phyloP scores from a whole-genome alignment of 1,140 invertebrate genomes.

The Cydia amplana region DNA sequence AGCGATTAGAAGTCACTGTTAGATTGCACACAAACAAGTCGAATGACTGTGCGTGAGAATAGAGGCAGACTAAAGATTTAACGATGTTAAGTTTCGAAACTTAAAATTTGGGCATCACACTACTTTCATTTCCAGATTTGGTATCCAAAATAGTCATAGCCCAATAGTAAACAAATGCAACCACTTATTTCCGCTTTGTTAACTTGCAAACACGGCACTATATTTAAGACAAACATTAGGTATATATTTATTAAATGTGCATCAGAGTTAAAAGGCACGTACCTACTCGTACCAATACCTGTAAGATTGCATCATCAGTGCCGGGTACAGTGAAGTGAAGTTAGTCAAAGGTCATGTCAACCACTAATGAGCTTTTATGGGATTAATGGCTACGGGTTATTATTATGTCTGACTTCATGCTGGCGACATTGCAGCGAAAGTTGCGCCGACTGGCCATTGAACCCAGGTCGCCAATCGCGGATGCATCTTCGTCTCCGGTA shows the following conservation, averaged over 20 bases:
- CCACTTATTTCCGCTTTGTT: neutral
- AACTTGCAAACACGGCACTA: neutral
- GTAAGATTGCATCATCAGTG: conserved; percentile 21
- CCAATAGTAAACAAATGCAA: neutral
- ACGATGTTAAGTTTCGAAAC: conserved; percentile 15
- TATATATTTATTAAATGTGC: neutral
- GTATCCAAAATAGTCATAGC: neutral
- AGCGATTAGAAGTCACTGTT: neutral
- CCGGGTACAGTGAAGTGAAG: conserved; percentile 27
- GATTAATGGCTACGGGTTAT: conserved; percentile 36
- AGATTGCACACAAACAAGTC: conserved; percentile 5
- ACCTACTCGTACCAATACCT: neutral
- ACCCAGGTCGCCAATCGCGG: conserved; percentile 48
- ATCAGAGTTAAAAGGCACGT: conserved; percentile 3
- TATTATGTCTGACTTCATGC: conserved; percentile 41
- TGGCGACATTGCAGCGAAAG: conserved; percentile 57
- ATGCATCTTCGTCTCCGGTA: conserved; percentile 50
- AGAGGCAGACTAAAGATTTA: neutral
- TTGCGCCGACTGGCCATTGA: conserved; percentile 45
- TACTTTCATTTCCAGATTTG: conserved; percentile 16
- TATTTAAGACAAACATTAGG: neutral
- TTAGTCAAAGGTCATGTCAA: conserved; percentile 41
- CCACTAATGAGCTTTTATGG: conserved; percentile 39
- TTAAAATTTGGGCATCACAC: neutral
- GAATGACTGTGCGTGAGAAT: conserved; percentile 16